Base-by-base conservation (phyloP, 2,888 invertebrate species). In the Molanna angustata region DNA sequence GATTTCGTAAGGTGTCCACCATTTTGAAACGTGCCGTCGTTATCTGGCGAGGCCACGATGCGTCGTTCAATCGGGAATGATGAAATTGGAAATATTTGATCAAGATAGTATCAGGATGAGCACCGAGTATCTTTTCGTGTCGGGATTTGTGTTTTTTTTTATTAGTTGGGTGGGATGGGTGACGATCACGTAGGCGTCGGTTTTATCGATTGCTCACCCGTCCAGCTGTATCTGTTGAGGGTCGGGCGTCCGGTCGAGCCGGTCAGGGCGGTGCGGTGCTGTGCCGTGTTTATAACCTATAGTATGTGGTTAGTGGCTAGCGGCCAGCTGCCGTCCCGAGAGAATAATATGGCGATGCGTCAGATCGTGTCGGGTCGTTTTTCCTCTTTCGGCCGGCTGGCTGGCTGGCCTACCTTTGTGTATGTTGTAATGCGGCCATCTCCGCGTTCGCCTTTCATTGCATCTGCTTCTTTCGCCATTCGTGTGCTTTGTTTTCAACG, bases 1-100 rank as follows among this genome's bases (percentile, higher is more conserved):
- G 76, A 75, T 73, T 78, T 77, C 78, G 78, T 78, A 79, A 78
- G 79, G 78, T 74, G 74, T 75, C 76, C 74, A 74, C 76, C 77
- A 76, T 76, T 76, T 77, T 76, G 76, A 74, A 74, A 74, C 42
- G 45, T 43, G 49, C 41, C 46, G 43, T 37, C 47, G 54, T 40
- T 48, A 45, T 32, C 48, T 33, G 31, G n/a, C 14, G 32, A 31
- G 6, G 35, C 17, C 32, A 16, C 46, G 20, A 6, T 14, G 20
- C 37, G 45, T 35, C 50, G 35, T 11, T 7, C 13, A 21, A 37
- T 16, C 22, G 20, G 42, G 20, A 41, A 4, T 13, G 18, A 37
- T n/a, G 18, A 37, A 16, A 37, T 9, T 17, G 16, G 35, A 19
- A 37, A 44, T 22, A 41, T 39, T 40, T 45, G 27, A 41, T 27